Evolutionary conservation across 2,888 invertebrate genomes (phyloP).

Genomic region (Bursaphelenchus okinawaensis): DNA sequence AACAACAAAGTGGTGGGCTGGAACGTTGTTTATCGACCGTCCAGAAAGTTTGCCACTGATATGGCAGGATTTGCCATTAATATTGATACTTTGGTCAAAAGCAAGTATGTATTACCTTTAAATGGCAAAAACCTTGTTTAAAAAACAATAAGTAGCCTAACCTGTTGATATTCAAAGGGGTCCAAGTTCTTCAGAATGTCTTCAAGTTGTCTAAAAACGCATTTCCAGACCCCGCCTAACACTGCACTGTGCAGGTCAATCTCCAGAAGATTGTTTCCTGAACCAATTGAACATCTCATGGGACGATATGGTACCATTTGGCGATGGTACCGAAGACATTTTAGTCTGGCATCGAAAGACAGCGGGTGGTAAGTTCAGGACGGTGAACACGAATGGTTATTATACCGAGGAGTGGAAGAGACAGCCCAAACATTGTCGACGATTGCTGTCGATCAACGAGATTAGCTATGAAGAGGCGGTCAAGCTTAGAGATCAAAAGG

Average conservation of each 20-base stretch:
- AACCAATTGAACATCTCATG: slow-evolving; percentile 26
- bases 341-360: slow-evolving; percentile 16
- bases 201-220: background rate
- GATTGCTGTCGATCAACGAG: background rate
- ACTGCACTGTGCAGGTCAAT: slow-evolving; percentile 22
- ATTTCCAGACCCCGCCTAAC: slow-evolving; percentile 26
- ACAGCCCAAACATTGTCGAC: background rate
- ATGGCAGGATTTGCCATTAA: slow-evolving; percentile 21
- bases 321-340: slow-evolving; percentile 23
- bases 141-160: too few species aligned
- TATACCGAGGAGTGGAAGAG: background rate
- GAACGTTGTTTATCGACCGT: slow-evolving; percentile 15
- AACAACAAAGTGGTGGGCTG: slow-evolving; percentile 33
- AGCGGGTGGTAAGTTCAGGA: background rate
- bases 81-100: background rate
- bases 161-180: background rate
- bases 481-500: too few species aligned
- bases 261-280: slow-evolving; percentile 32
- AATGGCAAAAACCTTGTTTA: too few species aligned
- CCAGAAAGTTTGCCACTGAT: slow-evolving; percentile 11
- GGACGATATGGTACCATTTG: slow-evolving; percentile 26
- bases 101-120: slow-evolving; percentile 15
- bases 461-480: background rate
- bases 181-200: background rate
- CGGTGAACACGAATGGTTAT: background rate